A percentile compares a stretch with the other conserved stretches of the same genome.
These are phyloP conservation scores for Thalpophila matura DNA, from an alignment of 2,888 invertebrate genomes.

Conservation along the genomic window DNA sequence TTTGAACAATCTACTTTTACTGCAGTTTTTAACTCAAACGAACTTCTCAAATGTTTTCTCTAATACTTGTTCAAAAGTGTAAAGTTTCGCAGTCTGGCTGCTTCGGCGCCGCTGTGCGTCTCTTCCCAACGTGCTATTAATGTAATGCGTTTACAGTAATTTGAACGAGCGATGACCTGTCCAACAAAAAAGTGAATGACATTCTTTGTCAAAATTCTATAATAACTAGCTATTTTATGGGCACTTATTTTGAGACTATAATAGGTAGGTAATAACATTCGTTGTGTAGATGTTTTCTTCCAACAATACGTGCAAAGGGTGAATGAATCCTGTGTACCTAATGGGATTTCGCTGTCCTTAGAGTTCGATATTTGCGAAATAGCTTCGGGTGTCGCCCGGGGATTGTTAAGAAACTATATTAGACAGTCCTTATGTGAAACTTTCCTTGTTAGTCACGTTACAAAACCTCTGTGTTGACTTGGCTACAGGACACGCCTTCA, in stretches of 20 bases:
- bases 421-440: conserved; percentile 21
- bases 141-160: conserved; percentile 20
- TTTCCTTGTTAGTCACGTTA: conserved; percentile 25
- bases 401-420: conserved; percentile 30
- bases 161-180: conserved; percentile 29
- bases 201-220: conserved; percentile 13
- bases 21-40: conserved; percentile 1
- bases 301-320: conserved; percentile 36
- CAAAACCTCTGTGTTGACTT: not conserved
- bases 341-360: conserved; percentile 26
- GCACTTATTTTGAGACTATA: conserved; percentile 5
- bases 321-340: conserved; percentile 29
- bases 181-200: conserved; percentile 5
- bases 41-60: conserved; percentile 7
- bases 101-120: conserved; percentile 5
- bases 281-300: conserved; percentile 32
- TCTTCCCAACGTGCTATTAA: conserved; percentile 4
- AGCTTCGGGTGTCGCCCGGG: conserved; percentile 21
- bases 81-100: not conserved
- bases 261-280: conserved; percentile 24
- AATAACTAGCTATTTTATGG: not conserved
- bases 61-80: not conserved
- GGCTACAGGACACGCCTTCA: not conserved
- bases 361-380: conserved; percentile 36
- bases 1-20: conserved; percentile 18